Conservation (phyloP, 64 coral and sea anemone species). For the Cladopsammia gracilis region DNA sequence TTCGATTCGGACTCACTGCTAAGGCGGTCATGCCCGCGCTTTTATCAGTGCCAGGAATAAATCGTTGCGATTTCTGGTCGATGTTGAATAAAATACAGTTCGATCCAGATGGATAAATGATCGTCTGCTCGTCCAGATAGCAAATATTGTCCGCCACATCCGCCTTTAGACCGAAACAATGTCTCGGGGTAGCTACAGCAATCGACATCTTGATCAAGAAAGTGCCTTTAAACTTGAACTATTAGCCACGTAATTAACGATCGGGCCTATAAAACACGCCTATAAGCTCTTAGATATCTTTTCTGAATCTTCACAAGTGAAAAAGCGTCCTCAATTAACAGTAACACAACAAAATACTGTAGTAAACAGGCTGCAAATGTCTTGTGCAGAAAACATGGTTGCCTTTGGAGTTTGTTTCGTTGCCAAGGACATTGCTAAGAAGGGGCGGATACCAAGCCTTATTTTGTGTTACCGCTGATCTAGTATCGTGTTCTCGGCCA, state of each 20-base stretch:
- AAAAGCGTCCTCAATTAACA: not conserved
- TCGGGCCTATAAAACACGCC: not conserved
- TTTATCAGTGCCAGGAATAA: conserved; percentile 98
- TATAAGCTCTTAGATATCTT: not conserved
- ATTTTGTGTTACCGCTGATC: not conserved
- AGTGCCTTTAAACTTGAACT: not conserved
- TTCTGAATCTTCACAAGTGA: not conserved
- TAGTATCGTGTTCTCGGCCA: no score
- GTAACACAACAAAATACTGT: not conserved
- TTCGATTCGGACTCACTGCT: conserved; percentile 95
- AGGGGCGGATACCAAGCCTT: conserved; percentile 36
- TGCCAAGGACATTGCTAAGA: conserved; percentile 16
- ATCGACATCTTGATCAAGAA: conserved; percentile 85
- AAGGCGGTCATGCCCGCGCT: conserved; percentile 94
- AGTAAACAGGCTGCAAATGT: not conserved
- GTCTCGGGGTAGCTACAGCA: conserved; percentile 88
- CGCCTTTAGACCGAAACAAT: conserved; percentile 96
- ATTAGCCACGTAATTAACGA: not conserved
- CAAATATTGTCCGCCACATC: conserved; percentile 97
- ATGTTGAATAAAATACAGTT: conserved; percentile 98
- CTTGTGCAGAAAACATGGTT: not conserved
- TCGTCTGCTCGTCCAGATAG: conserved; percentile 97
- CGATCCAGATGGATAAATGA: conserved; percentile 97
- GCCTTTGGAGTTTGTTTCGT: not conserved
- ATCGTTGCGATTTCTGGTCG: conserved; percentile 99